Base-by-base conservation (phyloP, 35 echinoderm and acorn worm genomes). In the Apostichopus californicus region DNA sequence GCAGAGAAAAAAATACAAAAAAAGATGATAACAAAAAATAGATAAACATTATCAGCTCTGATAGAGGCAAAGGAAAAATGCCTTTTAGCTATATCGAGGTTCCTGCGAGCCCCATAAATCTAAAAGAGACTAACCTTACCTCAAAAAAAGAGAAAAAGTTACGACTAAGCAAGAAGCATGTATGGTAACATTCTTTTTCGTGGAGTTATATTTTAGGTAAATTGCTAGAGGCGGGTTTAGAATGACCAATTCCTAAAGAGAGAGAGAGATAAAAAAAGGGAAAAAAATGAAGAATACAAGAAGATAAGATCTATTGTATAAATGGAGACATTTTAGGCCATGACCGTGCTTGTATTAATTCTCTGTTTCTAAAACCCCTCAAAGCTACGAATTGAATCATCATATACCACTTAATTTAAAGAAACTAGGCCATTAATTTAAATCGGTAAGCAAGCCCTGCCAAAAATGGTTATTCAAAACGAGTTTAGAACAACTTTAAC, bases 351-450 rank as follows among this genome's bases (percentile, higher is more conserved):
- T 68, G 17, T 68, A 17, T 68, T n/a, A n/a, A n/a, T 68, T 68
- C 64, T 68, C 10, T 68, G 10, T 68, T 28, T 68, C 10, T 68
- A 68, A 68, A 68, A 17, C 20, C 17, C 86, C 66, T 68, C 57
- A 14, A 15, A 88, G 66, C 66, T 58, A 88, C 20, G 86, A 68
- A 88, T 59, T 57, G 57, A 68, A 88, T 73, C 57, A 88, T 22
- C 54, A 21, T 55, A 10, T 80, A 21, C 10, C 21, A 12, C 10
- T 80, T 80, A 73, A 88, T 88, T 21, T 66, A 88, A 82, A 18
- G 58, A 87, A 87, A 87, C 85, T 87, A 87, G 85, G 85, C 85
- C 85, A 87, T 87, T 87, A 87, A 87, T 87, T 87, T 87, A 10
- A 65, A 87, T 24, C 85, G 54, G 12, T 20, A 87, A 87, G 56